A percentile compares a stretch with the other conserved stretches of the same genome.
phyloP scores from a whole-genome alignment of 2,113 vertebrate species.

The Zosterops pallidus region DNA sequence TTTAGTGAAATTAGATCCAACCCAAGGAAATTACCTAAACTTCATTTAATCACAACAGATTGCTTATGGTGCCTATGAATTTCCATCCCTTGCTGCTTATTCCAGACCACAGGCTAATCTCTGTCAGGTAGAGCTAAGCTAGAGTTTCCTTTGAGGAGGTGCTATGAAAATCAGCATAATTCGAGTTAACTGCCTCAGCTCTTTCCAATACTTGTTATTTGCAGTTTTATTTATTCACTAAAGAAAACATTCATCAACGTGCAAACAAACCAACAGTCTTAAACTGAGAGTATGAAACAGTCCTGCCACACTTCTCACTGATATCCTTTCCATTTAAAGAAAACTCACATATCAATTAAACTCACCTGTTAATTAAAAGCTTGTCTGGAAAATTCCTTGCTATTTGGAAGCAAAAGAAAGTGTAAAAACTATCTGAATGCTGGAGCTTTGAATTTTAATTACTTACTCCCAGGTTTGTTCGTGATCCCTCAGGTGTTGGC shows the following conservation, averaged over 20 bases:
- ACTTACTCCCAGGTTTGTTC: constrained; percentile 66
- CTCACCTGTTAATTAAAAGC: constrained; percentile 82
- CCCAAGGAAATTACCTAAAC: neutral
- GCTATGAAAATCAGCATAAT: constrained; percentile 7
- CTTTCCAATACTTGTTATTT: constrained; percentile 33
- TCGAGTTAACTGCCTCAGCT: constrained; percentile 2
- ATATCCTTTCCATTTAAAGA: constrained; percentile 61
- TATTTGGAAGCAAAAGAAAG: constrained; percentile 74
- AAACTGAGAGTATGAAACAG: constrained; percentile 28
- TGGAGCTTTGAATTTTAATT: constrained; percentile 80
- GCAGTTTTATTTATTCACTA: constrained; percentile 50
- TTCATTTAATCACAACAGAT: neutral
- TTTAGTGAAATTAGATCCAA: neutral
- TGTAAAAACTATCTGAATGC: constrained; percentile 75
- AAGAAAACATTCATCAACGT: constrained; percentile 42
- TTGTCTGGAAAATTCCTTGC: constrained; percentile 72
- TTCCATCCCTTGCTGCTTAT: neutral
- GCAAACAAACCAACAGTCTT: constrained; percentile 66
- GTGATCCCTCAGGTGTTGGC: constrained; percentile 66
- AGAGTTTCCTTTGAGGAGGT: neutral
- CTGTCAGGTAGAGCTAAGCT: fast-evolving
- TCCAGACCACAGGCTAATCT: neutral
- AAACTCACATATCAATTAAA: constrained; percentile 77
- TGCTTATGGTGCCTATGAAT: neutral
- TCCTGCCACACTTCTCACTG: constrained; percentile 25